These are phyloP conservation scores for Scelioninae gen. 2 DNA, from an alignment of 2,888 invertebrate genomes.

Conservation along the genomic window DNA sequence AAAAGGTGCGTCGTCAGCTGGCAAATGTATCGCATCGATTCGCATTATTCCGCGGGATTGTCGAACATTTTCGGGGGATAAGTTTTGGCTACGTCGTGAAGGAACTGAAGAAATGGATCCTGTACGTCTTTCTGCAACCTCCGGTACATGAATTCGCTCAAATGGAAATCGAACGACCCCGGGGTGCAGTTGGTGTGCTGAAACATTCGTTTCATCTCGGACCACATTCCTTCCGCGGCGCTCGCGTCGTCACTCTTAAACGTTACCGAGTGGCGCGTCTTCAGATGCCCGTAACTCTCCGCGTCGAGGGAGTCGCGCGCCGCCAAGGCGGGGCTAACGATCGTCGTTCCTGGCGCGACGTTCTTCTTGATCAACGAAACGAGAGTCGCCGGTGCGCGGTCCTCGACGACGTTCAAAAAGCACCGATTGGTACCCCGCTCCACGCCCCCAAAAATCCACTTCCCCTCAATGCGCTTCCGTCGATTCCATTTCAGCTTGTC, in stretches of 20 bases:
- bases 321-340: constrained; percentile 38
- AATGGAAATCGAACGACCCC: constrained; percentile 26
- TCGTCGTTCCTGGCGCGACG: constrained; percentile 39
- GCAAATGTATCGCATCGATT: too few species aligned
- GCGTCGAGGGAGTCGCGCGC: constrained; percentile 23
- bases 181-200: constrained; percentile 11
- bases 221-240: constrained; percentile 41
- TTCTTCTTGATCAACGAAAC: constrained; percentile 21
- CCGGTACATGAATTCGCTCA: constrained; percentile 41
- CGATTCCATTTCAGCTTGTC: too few species aligned
- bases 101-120: constrained; percentile 22
- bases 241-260: too few species aligned
- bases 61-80: not conserved
- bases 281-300: constrained; percentile 27
- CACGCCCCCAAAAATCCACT: constrained; percentile 47
- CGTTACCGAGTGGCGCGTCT: too few species aligned
- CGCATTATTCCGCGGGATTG: not conserved
- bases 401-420: constrained; percentile 26
- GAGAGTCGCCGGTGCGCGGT: constrained; percentile 16
- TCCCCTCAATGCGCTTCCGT: constrained; percentile 39
- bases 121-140: constrained; percentile 5
- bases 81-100: constrained; percentile 16
- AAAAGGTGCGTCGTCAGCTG: too few species aligned
- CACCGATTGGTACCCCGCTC: constrained; percentile 37
- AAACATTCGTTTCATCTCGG: constrained; percentile 22